phyloP scores from a whole-genome alignment of 2,888 invertebrate genomes.

The Spicauda simplicius region DNA sequence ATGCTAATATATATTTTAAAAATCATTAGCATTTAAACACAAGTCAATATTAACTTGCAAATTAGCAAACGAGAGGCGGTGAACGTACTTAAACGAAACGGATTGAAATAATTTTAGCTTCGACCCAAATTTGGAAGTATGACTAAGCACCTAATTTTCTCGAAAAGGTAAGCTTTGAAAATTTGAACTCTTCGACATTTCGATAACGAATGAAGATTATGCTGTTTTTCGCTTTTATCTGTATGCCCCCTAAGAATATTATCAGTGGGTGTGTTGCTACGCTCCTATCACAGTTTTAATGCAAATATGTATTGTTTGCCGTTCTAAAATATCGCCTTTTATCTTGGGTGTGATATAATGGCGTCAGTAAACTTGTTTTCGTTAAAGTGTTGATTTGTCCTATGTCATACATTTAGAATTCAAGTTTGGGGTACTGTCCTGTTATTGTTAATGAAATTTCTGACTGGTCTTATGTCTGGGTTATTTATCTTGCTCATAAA shows the following conservation, averaged over 20 bases:
- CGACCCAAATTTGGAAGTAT: too few relatives aligned
- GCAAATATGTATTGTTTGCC: constrained; percentile 31
- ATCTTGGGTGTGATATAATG: constrained; percentile 26
- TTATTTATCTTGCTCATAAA: too few relatives aligned
- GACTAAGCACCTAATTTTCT: too few relatives aligned
- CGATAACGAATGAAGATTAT: not conserved
- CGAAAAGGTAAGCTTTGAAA: not conserved
- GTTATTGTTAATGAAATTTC: not conserved
- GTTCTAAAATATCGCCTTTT: constrained; percentile 30
- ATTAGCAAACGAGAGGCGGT: not conserved
- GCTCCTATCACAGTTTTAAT: constrained; percentile 37
- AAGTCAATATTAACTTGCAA: not conserved
- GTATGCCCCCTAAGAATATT: constrained; percentile 54
- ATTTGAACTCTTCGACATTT: not conserved
- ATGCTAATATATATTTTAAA: not conserved
- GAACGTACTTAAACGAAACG: not conserved
- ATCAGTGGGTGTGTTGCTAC: constrained; percentile 59
- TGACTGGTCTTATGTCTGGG: too few relatives aligned
- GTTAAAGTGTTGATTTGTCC: constrained; percentile 1
- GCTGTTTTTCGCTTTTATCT: constrained; percentile 49
- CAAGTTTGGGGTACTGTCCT: not conserved
- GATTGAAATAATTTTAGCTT: too few relatives aligned
- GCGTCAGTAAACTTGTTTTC: constrained; percentile 25
- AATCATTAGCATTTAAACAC: not conserved
- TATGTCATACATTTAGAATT: not conserved